Conservation (phyloP, 1,140 invertebrate genomes). For the Macrotrachela quadricornifera region DNA sequence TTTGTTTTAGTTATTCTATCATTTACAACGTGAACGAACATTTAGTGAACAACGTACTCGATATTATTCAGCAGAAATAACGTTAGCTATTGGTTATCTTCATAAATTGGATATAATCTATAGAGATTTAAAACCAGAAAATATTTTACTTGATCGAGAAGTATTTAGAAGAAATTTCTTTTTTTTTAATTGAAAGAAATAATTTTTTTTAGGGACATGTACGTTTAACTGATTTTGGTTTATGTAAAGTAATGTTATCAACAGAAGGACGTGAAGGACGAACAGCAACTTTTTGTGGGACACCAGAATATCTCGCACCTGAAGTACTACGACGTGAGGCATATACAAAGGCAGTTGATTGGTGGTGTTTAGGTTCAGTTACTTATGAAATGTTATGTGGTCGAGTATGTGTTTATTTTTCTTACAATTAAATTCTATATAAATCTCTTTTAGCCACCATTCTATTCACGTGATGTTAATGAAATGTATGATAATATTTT, state of each 20-base stretch:
- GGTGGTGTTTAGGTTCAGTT: constrained; percentile 49
- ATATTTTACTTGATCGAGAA: too few relatives aligned
- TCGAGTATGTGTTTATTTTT: constrained; percentile 20
- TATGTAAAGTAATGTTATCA: too few relatives aligned
- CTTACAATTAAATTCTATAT: neutral
- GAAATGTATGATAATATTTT: constrained; percentile 43
- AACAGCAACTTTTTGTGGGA: constrained; percentile 44
- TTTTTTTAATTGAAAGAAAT: too few relatives aligned
- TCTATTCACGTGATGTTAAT: constrained; percentile 38
- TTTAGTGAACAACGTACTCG: constrained; percentile 39
- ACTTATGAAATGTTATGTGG: constrained; percentile 49
- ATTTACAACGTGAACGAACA: constrained; percentile 40
- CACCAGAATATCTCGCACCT: constrained; percentile 43
- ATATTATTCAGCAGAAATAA: constrained; percentile 48
- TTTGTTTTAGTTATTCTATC: constrained; percentile 41
- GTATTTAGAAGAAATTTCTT: neutral
- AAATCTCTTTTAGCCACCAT: constrained; percentile 33
- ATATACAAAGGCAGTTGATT: constrained; percentile 45
- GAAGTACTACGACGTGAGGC: constrained; percentile 37
- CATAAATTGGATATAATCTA: constrained; percentile 27
- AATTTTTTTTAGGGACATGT: constrained; percentile 40
- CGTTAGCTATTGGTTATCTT: constrained; percentile 38
- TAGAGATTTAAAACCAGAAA: too few relatives aligned
- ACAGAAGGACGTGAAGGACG: constrained; percentile 37
- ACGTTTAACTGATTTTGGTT: constrained; percentile 46